Percentiles rank a stretch among this genome's conserved stretches.
Evolutionary conservation across 2,113 vertebrate genomes (phyloP).

Genomic region (Nyctereutes procyonoides): DNA sequence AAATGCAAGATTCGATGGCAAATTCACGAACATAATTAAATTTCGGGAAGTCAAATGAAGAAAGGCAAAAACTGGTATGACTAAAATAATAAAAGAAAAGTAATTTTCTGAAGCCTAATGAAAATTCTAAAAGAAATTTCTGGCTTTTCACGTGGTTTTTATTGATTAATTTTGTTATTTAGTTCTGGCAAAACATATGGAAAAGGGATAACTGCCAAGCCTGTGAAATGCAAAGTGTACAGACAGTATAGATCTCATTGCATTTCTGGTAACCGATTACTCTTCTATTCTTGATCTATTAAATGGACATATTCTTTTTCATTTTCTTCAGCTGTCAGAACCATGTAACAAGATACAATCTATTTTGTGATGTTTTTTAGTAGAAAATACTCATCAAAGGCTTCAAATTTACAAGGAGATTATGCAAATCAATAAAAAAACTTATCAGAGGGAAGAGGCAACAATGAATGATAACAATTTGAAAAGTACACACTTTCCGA

Average conservation of each 20-base stretch:
- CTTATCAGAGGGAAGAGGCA: background rate
- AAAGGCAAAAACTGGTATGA: background rate
- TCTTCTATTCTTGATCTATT: background rate
- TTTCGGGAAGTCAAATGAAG: conserved; percentile 12
- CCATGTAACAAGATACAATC: background rate
- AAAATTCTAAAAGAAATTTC: background rate
- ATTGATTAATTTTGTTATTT: conserved; percentile 10
- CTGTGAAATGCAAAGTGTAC: background rate
- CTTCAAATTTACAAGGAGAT: conserved; percentile 2
- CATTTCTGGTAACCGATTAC: background rate
- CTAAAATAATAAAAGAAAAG: background rate
- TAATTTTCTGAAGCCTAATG: background rate
- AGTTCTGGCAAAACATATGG: background rate
- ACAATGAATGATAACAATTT: background rate
- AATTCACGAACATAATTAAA: background rate
- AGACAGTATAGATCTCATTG: background rate
- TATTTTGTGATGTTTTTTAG: conserved; percentile 32
- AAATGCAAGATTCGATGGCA: background rate
- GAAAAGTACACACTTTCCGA: background rate
- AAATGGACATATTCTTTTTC: background rate
- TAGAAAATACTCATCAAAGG: conserved; percentile 7
- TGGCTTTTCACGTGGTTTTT: background rate
- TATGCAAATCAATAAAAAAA: conserved; percentile 15
- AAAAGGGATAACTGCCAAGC: background rate
- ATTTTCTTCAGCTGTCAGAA: conserved; percentile 35